Percentiles rank a stretch among this genome's conserved stretches.
phyloP scores from a whole-genome alignment of 2,113 vertebrate genomes.

The Gyps fulvus region DNA sequence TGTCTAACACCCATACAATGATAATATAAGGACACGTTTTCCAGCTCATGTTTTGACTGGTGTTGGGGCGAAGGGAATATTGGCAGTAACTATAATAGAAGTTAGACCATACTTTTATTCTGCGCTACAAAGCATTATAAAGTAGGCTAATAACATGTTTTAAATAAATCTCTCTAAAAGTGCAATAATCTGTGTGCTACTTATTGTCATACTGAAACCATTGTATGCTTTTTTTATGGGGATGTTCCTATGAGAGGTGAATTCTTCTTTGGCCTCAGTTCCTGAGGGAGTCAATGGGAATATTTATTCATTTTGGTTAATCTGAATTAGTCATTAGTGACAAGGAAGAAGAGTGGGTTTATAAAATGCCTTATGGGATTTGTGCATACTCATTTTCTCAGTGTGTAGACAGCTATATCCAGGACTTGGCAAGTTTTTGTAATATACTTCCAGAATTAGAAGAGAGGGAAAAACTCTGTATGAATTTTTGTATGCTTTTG shows the following conservation, averaged over 20 bases:
- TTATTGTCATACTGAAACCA: neutral
- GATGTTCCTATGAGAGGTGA: neutral
- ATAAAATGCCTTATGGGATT: neutral
- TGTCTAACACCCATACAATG: neutral
- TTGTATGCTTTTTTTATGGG: neutral
- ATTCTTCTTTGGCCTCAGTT: neutral
- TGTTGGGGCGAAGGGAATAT: neutral
- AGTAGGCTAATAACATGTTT: neutral
- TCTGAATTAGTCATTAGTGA: neutral
- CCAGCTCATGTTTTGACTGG: neutral
- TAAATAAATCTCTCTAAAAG: neutral
- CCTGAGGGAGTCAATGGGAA: neutral
- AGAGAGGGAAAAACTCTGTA: neutral
- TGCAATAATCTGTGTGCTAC: neutral
- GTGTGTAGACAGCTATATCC: neutral
- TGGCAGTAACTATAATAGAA: neutral
- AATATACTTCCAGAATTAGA: neutral
- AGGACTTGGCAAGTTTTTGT: neutral
- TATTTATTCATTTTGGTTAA: neutral
- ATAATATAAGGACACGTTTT: neutral
- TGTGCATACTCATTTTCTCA: neutral
- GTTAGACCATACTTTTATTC: neutral
- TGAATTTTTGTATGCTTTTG: neutral
- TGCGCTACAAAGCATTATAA: neutral
- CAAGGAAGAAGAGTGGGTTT: neutral